Conservation (phyloP, 1,140 invertebrate species). For the Propsilocerus akamusi region DNA sequence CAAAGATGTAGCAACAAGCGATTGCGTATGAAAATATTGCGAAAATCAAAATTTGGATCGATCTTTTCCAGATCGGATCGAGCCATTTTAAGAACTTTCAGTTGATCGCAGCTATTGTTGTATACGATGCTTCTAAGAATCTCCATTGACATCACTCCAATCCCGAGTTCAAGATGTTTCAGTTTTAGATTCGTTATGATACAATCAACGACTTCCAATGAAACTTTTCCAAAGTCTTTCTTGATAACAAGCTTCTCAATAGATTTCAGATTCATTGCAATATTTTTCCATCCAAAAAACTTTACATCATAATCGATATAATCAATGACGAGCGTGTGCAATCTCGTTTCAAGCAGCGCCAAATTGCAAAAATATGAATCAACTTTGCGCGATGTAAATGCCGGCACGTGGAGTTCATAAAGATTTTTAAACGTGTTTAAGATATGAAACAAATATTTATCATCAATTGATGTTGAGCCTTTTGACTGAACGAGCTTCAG, state of each 20-base stretch:
- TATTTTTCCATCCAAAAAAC: constrained; percentile 1
- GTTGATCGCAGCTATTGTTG: background rate
- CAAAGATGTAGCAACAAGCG: background rate
- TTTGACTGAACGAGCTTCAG: background rate
- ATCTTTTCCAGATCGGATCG: background rate
- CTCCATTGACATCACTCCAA: background rate
- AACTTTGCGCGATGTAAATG: background rate
- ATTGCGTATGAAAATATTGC: background rate
- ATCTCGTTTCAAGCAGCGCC: background rate
- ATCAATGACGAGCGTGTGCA: background rate
- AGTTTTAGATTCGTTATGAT: background rate
- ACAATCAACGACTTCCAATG: background rate
- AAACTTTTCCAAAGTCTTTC: background rate
- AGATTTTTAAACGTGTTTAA: background rate
- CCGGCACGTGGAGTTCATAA: background rate
- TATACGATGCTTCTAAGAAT: background rate
- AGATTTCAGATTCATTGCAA: background rate
- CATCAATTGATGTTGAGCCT: background rate
- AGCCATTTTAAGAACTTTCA: background rate
- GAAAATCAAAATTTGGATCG: background rate
- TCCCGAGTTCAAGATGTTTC: background rate
- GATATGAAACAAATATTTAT: constrained; percentile 6
- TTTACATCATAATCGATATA: constrained; percentile 1
- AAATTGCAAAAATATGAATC: background rate
- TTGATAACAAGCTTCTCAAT: background rate